Conservation (phyloP, 2,888 invertebrate species). For the Helleia helle region DNA sequence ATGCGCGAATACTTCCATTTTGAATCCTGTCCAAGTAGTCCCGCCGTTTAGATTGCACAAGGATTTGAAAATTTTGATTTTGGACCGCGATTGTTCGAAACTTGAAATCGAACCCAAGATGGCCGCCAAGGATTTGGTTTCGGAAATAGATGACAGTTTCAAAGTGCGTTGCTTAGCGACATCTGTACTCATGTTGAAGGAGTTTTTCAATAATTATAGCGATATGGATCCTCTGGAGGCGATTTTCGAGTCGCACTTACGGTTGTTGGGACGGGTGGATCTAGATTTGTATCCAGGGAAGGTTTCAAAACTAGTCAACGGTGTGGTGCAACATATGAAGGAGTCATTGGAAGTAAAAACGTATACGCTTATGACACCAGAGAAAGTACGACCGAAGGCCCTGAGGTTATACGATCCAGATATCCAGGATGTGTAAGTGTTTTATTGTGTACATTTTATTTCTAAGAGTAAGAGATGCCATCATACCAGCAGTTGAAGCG, state of each 20-base stretch:
- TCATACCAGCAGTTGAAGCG: too few relatives aligned
- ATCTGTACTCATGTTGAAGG: constrained; percentile 70
- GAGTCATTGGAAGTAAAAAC: constrained; percentile 67
- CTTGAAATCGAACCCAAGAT: constrained; percentile 51
- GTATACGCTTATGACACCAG: constrained; percentile 70
- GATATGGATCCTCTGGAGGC: constrained; percentile 53
- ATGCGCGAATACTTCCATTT: constrained; percentile 76
- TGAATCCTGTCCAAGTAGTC: constrained; percentile 75
- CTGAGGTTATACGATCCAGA: constrained; percentile 90
- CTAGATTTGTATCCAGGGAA: constrained; percentile 76
- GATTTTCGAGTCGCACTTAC: constrained; percentile 71
- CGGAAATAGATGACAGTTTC: constrained; percentile 74
- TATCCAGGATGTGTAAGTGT: constrained; percentile 86
- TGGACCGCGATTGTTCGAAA: constrained; percentile 63
- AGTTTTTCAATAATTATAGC: constrained; percentile 69
- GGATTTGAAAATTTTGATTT: constrained; percentile 71
- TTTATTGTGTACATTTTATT: constrained; percentile 21
- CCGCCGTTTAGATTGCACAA: constrained; percentile 79
- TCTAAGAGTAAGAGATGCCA: too few relatives aligned
- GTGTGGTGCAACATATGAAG: constrained; percentile 58
- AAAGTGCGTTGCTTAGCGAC: constrained; percentile 76
- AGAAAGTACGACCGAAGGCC: constrained; percentile 84
- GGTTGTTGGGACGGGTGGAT: constrained; percentile 72
- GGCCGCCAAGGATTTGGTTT: constrained; percentile 72
- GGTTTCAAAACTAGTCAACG: constrained; percentile 57